A percentile compares a stretch with the other conserved stretches of the same genome.
These are phyloP conservation scores for Lithophane semibrunnea DNA, from an alignment of 2,888 invertebrate species.

Conservation along the genomic window DNA sequence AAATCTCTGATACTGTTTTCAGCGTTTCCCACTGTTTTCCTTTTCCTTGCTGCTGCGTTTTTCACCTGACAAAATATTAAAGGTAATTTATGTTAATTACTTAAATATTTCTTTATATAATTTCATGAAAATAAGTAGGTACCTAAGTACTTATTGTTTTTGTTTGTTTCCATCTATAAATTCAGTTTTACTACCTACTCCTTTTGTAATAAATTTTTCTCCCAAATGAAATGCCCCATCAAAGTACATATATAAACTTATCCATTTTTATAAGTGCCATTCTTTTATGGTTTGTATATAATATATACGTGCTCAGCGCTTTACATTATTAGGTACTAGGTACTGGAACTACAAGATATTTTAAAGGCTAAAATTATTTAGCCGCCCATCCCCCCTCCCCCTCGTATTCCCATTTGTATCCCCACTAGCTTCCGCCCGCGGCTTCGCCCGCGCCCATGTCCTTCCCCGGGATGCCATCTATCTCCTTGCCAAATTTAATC, in stretches of 20 bases:
- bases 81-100: slow-evolving; percentile 25
- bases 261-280: not conserved
- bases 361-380: too few relatives aligned
- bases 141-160: not conserved
- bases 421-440: too few relatives aligned
- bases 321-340: too few relatives aligned
- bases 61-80: slow-evolving; percentile 25
- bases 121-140: not conserved
- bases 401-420: too few relatives aligned
- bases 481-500: too few relatives aligned
- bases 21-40: not conserved
- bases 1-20: slow-evolving; percentile 30
- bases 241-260: not conserved
- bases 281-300: not conserved
- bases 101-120: not conserved
- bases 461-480: too few relatives aligned
- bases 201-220: not conserved
- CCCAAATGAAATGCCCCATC: not conserved
- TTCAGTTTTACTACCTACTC: not conserved
- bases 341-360: not conserved
- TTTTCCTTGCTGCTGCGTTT: slow-evolving; percentile 2
- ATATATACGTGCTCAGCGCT: not conserved
- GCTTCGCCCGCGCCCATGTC: too few relatives aligned
- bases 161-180: not conserved
- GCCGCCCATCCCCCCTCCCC: too few relatives aligned